A percentile compares a stretch with the other conserved stretches of the same genome.
These are phyloP conservation scores for Okamejei kenojei DNA, from an alignment of 2,797 vertebrate genomes.

Conservation along the genomic window DNA sequence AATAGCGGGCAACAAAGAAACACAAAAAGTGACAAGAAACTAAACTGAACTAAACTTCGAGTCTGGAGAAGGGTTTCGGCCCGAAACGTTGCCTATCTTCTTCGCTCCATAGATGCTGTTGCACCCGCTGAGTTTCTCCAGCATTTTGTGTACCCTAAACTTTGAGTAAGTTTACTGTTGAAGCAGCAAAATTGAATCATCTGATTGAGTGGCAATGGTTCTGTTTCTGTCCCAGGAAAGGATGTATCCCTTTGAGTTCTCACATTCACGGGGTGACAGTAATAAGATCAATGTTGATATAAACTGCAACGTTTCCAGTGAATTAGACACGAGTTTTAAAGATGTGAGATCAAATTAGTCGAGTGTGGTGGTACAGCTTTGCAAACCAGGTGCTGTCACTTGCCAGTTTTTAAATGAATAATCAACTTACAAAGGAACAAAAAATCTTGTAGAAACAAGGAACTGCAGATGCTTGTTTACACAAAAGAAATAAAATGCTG, in stretches of 20 bases:
- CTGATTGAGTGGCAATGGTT: not conserved
- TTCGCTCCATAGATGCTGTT: too few species aligned
- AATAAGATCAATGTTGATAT: not conserved
- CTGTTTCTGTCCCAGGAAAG: not conserved
- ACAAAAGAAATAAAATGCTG: too few species aligned
- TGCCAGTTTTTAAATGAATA: not conserved
- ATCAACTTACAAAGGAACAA: not conserved
- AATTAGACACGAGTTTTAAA: not conserved
- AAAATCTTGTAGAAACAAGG: not conserved
- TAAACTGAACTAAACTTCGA: too few species aligned
- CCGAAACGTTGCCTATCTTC: too few species aligned
- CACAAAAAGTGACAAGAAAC: too few species aligned
- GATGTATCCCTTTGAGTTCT: not conserved
- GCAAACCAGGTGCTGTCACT: not conserved
- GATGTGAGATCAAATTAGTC: not conserved
- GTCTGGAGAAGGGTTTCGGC: too few species aligned
- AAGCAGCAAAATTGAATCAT: not conserved
- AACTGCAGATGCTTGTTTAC: too few species aligned
- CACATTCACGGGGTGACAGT: not conserved
- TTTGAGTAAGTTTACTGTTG: not conserved
- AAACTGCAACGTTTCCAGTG: not conserved
- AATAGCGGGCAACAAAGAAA: too few species aligned
- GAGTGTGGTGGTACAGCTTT: not conserved
- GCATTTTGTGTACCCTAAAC: too few species aligned
- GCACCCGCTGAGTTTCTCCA: too few species aligned